phyloP scores from a whole-genome alignment of 1,140 invertebrate genomes.

The Drosophila virilis region DNA sequence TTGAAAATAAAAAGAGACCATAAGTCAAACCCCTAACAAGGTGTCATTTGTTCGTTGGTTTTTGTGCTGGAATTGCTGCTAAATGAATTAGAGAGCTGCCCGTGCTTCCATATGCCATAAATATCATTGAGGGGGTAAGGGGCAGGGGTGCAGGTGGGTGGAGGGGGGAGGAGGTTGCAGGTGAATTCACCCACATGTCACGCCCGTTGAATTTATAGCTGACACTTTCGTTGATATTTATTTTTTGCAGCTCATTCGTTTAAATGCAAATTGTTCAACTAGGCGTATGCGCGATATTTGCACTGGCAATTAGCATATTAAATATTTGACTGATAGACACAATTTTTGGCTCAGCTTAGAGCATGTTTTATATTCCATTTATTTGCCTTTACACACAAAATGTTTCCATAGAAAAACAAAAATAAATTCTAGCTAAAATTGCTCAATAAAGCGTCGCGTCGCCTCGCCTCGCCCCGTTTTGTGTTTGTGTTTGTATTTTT shows the following conservation, averaged over 20 bases:
- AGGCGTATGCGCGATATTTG: conserved; percentile 67
- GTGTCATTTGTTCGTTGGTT: conserved; percentile 59
- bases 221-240: conserved; percentile 60
- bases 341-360: conserved; percentile 16
- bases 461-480: no score
- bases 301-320: conserved; percentile 65
- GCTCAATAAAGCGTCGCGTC: not conserved
- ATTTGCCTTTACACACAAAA: not conserved
- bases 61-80: conserved; percentile 39
- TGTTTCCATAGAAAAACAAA: conserved; percentile 24
- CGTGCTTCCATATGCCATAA: conserved; percentile 32
- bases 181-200: conserved; percentile 31
- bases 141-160: conserved; percentile 1
- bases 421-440: conserved; percentile 68
- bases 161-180: not conserved
- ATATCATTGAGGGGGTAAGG: conserved; percentile 26
- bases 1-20: conserved; percentile 15
- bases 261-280: conserved; percentile 70
- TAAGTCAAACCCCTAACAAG: conserved; percentile 67
- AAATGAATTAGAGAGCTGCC: conserved; percentile 67
- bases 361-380: conserved; percentile 25
- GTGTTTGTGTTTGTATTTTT: no score
- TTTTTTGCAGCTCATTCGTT: conserved; percentile 54
- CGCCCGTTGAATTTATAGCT: conserved; percentile 51
- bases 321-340: conserved; percentile 25